Conservation (phyloP, 2,113 vertebrate species). For the Geothlypis trichas region DNA sequence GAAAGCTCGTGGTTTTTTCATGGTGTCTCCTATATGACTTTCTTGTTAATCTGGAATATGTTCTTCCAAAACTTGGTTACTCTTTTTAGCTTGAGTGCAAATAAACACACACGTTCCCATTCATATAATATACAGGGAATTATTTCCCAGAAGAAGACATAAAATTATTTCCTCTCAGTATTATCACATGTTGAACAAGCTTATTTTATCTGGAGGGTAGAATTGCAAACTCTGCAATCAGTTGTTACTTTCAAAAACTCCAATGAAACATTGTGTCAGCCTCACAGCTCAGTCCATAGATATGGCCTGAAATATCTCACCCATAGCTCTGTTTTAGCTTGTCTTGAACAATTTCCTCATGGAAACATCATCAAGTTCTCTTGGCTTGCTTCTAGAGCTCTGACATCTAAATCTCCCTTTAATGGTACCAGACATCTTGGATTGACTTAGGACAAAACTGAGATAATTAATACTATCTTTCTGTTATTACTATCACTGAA, state of each 20-base stretch:
- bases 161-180: not conserved
- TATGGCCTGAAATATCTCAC: not conserved
- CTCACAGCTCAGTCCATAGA: not conserved
- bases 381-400: not conserved
- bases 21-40: not conserved
- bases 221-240: not conserved
- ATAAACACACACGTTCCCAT: not conserved
- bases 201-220: not conserved
- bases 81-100: not conserved
- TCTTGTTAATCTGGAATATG: not conserved
- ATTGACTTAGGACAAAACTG: not conserved
- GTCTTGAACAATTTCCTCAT: not conserved
- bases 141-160: not conserved
- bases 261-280: not conserved
- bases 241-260: not conserved
- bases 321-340: not conserved
- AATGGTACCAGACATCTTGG: not conserved
- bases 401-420: not conserved
- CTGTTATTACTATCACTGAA: not conserved
- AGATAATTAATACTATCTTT: not conserved
- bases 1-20: not conserved
- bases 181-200: not conserved
- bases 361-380: not conserved
- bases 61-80: not conserved
- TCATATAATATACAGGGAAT: not conserved